Percentiles rank a stretch among this genome's conserved stretches.
These are phyloP conservation scores for Parazoanthus darwini DNA, from an alignment of 92 coral and sea anemone genomes.

Conservation along the genomic window DNA sequence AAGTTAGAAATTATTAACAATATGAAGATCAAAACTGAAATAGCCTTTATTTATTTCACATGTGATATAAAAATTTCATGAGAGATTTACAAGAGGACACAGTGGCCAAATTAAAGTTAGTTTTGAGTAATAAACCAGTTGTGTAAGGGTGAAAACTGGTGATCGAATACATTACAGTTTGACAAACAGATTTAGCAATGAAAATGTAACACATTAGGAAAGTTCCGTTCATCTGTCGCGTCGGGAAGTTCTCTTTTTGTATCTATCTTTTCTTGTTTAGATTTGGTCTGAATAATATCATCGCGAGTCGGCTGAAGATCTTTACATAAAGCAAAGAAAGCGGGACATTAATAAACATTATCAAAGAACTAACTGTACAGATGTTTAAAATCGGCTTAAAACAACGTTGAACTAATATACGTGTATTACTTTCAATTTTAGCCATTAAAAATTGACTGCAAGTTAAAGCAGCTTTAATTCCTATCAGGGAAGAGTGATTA, in stretches of 20 bases:
- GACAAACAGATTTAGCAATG: not conserved
- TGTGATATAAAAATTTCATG: constrained; percentile 42
- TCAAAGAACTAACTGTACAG: not conserved
- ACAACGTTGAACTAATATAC: constrained; percentile 13
- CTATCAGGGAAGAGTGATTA: constrained; percentile 17
- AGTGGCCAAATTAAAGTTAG: constrained; percentile 1
- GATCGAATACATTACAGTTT: not conserved
- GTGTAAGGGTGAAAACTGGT: not conserved
- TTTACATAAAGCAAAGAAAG: not conserved
- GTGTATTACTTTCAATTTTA: constrained; percentile 10
- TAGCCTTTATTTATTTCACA: not conserved
- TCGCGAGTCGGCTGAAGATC: not conserved
- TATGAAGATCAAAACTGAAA: constrained; percentile 2
- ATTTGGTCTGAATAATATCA: not conserved
- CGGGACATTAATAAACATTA: not conserved
- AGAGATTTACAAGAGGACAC: constrained; percentile 18
- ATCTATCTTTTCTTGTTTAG: not conserved
- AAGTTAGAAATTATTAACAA: constrained; percentile 44
- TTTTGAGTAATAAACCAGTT: not conserved
- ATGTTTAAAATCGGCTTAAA: constrained; percentile 5
- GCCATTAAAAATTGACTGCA: not conserved
- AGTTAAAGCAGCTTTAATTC: constrained; percentile 9
- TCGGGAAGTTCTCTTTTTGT: constrained; percentile 3
- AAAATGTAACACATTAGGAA: constrained; percentile 17
- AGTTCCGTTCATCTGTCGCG: constrained; percentile 1